Percentiles rank a stretch among this genome's conserved stretches.
phyloP scores from a whole-genome alignment of 2,113 vertebrate species.

The Rousettus leschenaultii region DNA sequence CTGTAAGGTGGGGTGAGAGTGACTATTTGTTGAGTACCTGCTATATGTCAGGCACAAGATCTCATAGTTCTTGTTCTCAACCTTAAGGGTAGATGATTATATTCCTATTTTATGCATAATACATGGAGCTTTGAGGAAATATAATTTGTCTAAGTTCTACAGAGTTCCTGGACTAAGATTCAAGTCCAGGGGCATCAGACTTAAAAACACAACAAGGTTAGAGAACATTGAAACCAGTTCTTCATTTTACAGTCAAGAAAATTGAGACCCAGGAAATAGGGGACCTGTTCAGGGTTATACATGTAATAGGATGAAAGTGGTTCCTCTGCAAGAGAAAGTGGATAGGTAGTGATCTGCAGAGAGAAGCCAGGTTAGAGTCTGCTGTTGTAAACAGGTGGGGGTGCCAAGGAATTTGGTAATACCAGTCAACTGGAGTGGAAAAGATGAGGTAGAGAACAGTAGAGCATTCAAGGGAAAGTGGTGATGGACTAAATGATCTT shows the following conservation, averaged over 20 bases:
- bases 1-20: background rate
- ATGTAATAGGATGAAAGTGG: background rate
- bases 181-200: background rate
- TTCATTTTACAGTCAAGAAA: background rate
- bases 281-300: background rate
- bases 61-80: background rate
- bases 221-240: background rate
- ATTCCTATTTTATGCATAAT: background rate
- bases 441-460: background rate
- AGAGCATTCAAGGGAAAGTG: background rate
- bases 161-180: background rate
- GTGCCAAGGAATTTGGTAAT: background rate
- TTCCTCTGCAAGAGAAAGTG: background rate
- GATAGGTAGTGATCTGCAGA: background rate
- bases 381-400: too few relatives aligned
- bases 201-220: background rate
- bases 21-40: background rate
- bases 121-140: background rate
- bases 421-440: background rate
- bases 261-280: background rate
- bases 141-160: background rate
- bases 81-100: background rate
- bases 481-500: background rate
- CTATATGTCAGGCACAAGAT: background rate
- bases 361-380: background rate